These are phyloP conservation scores for Mola mola DNA, from an alignment of 2,113 vertebrate genomes.

Conservation along the genomic window DNA sequence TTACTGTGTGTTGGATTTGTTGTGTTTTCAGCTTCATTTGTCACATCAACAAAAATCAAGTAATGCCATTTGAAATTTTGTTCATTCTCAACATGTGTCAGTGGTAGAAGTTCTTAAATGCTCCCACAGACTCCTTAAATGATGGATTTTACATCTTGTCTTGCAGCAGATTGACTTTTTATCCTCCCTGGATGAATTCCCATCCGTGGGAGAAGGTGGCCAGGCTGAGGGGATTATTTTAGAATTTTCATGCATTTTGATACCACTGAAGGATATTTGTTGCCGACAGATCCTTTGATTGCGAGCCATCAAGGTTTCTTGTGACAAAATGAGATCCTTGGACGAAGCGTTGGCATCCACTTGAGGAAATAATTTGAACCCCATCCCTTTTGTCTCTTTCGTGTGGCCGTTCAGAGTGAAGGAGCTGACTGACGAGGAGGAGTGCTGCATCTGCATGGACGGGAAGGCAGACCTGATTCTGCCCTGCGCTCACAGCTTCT, in stretches of 20 bases:
- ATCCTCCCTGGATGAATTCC: conserved; percentile 2
- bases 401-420: conserved; percentile 85
- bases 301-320: not conserved
- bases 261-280: not conserved
- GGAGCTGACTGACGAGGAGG: conserved; percentile 95
- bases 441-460: conserved; percentile 99
- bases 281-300: not conserved
- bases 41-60: too few species aligned
- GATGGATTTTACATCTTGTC: not conserved
- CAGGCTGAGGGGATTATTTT: not conserved
- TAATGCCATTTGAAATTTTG: too few species aligned
- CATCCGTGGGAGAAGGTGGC: not conserved
- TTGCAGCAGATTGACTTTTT: not conserved
- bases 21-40: too few species aligned
- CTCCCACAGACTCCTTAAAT: not conserved
- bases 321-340: too few species aligned
- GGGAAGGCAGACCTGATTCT: conserved; percentile 94
- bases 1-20: too few species aligned
- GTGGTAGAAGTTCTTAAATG: not conserved
- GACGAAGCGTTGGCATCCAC: too few species aligned
- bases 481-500: conserved; percentile 96
- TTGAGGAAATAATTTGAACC: not conserved
- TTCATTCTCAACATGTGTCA: too few species aligned
- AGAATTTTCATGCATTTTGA: conserved; percentile 10
- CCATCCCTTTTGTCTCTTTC: not conserved